Evolutionary conservation across 2,888 invertebrate species (phyloP).

Genomic region (Drosophila anomalata): DNA sequence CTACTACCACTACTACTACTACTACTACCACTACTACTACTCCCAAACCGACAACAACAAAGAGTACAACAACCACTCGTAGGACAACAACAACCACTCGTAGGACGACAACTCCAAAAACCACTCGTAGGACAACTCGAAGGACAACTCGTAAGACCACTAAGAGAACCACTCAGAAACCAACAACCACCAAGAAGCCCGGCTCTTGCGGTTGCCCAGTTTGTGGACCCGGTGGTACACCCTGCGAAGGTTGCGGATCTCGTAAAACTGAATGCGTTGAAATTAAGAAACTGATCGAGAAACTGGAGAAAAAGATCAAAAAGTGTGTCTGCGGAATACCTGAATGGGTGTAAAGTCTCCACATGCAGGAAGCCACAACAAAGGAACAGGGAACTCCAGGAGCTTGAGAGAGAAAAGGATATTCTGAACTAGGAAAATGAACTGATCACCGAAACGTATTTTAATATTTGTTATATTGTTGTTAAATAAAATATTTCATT

Average conservation of each 20-base stretch:
- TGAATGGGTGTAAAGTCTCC: neutral
- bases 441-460: constrained; percentile 7
- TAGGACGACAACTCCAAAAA: neutral
- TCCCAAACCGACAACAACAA: neutral
- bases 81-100: neutral
- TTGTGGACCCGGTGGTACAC: constrained; percentile 38
- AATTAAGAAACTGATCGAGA: neutral
- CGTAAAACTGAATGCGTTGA: constrained; percentile 23
- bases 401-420: neutral
- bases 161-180: neutral
- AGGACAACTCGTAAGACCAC: neutral
- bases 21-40: neutral
- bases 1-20: neutral
- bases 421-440: constrained; percentile 6
- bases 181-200: constrained; percentile 1
- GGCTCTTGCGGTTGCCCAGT: constrained; percentile 8
- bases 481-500: constrained; percentile 9
- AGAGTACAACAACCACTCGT: neutral
- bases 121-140: neutral
- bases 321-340: constrained; percentile 39
- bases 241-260: constrained; percentile 21
- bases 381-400: neutral
- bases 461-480: constrained; percentile 11
- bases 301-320: constrained; percentile 9
- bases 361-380: too few relatives aligned